Conservation (phyloP, 1,140 invertebrate genomes). For the Teleogryllus occipitalis region DNA sequence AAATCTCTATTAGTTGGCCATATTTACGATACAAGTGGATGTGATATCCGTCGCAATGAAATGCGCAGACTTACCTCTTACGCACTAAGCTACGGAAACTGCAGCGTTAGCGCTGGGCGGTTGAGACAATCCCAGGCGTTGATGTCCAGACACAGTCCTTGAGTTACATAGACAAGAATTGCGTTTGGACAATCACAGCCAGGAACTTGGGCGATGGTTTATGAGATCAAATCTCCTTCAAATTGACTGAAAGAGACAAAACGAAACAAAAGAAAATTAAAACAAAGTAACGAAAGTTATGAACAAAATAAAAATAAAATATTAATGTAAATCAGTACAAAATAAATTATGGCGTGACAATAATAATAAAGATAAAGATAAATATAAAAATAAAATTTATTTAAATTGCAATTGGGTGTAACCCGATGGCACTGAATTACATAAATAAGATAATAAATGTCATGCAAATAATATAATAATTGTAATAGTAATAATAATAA, state of each 20-base stretch:
- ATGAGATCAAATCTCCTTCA: neutral
- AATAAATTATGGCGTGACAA: neutral
- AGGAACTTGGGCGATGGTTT: neutral
- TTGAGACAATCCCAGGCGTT: neutral
- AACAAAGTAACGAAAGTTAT: neutral
- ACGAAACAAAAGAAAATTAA: neutral
- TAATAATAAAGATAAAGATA: neutral
- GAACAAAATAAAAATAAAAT: neutral
- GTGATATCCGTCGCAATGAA: no score
- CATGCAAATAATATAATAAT: no score
- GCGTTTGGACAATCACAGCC: slow-evolving; percentile 3
- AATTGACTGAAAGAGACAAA: neutral
- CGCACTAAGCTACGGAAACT: no score
- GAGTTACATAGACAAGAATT: neutral
- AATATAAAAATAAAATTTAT: no score
- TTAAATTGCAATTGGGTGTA: no score
- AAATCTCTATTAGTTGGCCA: no score
- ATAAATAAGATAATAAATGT: no score
- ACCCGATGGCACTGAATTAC: no score
- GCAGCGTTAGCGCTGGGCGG: no score
- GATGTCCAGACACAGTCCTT: neutral
- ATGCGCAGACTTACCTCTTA: no score
- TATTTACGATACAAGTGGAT: no score
- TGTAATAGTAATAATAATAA: no score
- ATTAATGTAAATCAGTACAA: neutral